Conservation (phyloP, 1,140 invertebrate genomes). For the Mercenaria mercenaria region DNA sequence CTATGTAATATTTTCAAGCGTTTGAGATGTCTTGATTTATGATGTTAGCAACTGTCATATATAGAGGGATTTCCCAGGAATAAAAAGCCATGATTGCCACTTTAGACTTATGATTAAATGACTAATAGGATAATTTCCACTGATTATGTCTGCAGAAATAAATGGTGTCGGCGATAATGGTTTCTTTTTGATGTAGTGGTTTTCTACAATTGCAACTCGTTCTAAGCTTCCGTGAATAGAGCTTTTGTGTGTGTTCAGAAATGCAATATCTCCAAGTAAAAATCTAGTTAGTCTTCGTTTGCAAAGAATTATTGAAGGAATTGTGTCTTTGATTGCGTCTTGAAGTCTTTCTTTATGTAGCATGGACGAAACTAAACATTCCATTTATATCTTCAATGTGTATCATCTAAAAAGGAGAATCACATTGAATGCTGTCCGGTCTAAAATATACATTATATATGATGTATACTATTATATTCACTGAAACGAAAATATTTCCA, state of each 20-base stretch:
- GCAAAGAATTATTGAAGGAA: conserved; percentile 4
- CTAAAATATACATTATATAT: no score
- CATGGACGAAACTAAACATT: conserved; percentile 13
- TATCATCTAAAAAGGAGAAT: no score
- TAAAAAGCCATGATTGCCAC: conserved; percentile 61
- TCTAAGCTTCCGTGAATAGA: background rate
- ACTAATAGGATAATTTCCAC: conserved; percentile 65
- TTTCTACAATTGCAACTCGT: conserved; percentile 25
- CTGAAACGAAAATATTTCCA: no score
- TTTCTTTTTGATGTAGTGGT: conserved; percentile 59
- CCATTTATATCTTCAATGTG: no score
- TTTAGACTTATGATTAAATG: conserved; percentile 69
- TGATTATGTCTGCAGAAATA: conserved; percentile 66
- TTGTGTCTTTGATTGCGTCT: background rate
- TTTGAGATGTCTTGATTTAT: conserved; percentile 63
- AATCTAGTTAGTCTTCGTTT: conserved; percentile 31
- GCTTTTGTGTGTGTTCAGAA: conserved; percentile 15
- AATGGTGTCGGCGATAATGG: conserved; percentile 49
- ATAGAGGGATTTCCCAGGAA: conserved; percentile 57
- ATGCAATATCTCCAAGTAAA: conserved; percentile 26
- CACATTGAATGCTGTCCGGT: no score
- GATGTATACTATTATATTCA: no score
- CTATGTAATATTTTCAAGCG: conserved; percentile 49
- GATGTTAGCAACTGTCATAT: conserved; percentile 60
- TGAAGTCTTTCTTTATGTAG: background rate